Evolutionary conservation across 2,888 invertebrate species (phyloP), one percentile per base, ranked within the genome.

Genomic region (Coenonympha arcania): DNA sequence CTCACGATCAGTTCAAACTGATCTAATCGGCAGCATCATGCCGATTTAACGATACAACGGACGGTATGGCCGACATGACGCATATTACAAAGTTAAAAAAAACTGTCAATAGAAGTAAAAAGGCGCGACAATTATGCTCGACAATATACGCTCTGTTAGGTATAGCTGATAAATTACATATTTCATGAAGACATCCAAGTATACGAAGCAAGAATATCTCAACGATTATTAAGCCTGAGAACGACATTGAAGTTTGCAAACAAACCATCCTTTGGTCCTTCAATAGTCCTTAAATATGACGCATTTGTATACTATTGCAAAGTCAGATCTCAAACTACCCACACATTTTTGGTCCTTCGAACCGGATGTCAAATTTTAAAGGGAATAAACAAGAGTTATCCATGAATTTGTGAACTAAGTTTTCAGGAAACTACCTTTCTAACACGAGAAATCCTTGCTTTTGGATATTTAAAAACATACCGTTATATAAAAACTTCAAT

Each of bases 391-490:
- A n/a, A 4, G 26, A n/a, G 8, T 26, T 9, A 3, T 26, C n/a
- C 8, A 8, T n/a, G 8, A 3, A 3, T n/a, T n/a, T 8, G 8
- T 8, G 3, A 6, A 26, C 26, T 8, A 31, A 3, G 15, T 16
- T 31, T 15, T 15, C 5, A 15, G 3, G 9, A 8, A 4, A 4
- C 6, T 24, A 8, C 6, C 24, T 8, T 9, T 24, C 8, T 3
- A 36, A 20, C 6, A 20, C n/a, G 11, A 36, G 9, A 36, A 36
- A 37, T 37, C 37, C 37, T 37, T 37, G 37, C 37, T 22, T 13
- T 2, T 8, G 22, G 15, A 8, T 22, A 37, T 20, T 22, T 19
- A 36, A n/a, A 11, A 11, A 11, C 1, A 34, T 34, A 20, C 6
- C 20, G 13, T 22, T 11, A 37, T 37, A 37, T 13, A 22, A 22